These are phyloP conservation scores for Gambusia holbrooki DNA, from an alignment of 2,113 vertebrate species.

Conservation along the genomic window DNA sequence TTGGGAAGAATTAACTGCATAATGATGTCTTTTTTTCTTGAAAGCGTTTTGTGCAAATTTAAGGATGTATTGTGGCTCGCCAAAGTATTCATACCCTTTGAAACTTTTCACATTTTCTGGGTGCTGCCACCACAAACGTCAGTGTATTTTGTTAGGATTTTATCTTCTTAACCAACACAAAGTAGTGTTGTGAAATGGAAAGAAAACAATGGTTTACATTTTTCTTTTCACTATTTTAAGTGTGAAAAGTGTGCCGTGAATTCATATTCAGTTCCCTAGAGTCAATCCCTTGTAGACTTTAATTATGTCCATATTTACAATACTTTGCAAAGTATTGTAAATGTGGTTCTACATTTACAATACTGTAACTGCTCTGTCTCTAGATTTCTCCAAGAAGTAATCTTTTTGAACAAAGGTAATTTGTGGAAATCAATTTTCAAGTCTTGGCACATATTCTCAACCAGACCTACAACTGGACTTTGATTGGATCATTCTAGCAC, in stretches of 20 bases:
- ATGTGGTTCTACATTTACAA: no score
- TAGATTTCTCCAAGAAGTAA: neutral
- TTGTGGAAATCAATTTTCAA: no score
- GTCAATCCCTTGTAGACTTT: neutral
- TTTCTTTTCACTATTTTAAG: neutral
- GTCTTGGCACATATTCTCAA: no score
- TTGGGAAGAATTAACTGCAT: constrained; percentile 65
- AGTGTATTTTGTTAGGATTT: neutral
- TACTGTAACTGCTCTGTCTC: neutral
- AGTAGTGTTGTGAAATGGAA: neutral
- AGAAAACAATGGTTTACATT: neutral
- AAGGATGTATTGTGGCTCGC: neutral
- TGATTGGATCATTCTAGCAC: no score
- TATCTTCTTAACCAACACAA: neutral
- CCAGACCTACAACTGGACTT: no score
- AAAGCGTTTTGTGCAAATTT: constrained; percentile 45
- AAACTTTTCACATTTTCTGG: no score
- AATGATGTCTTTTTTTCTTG: constrained; percentile 56
- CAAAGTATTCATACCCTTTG: neutral
- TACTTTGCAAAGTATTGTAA: no score
- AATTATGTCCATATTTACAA: no score
- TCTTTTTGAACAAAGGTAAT: neutral
- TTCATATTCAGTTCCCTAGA: no score
- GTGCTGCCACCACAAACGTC: neutral
- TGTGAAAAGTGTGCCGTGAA: no score